Evolutionary conservation across 2,797 vertebrate species (phyloP), one percentile per base, ranked within the genome.

Genomic region (Botia almorhae): DNA sequence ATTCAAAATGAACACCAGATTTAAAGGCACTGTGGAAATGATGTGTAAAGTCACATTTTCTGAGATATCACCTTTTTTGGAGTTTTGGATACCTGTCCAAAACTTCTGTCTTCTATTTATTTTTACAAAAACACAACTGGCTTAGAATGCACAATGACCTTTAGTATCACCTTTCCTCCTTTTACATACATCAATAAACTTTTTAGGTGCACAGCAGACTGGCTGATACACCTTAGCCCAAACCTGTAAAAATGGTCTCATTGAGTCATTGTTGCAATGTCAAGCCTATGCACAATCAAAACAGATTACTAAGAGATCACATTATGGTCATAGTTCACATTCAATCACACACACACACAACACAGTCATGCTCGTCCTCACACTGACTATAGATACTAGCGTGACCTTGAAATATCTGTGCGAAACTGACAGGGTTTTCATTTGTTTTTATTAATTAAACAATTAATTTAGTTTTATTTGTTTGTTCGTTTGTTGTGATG

Each of bases 181-280:
- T 50, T 21, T 60, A 48, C 36, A 29, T 36, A 11, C 21, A 48
- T 46, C 36, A 58, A 11, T 16, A 11, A n/a, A 68, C 17, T 16
- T 77, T 21, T 69, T 60, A 33, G 39, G 51, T 58, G 19, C 16
- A 23, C 14, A 60, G 39, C 53, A 61, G 39, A 39, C 33, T 23
- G 67, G 36, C 2, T 70, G 13, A 21, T 36, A 70, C 60, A 19
- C 61, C 29, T 81, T 55, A 74, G 17, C 12, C 50, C 51, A 72
- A 46, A 10, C 43, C 78, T 23, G 33, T 72, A 11, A 71, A 71
- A 69, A 43, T 33, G 53, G 33, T 73, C 33, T 67, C 51, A 63
- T 68, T 81, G 68, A 63, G 33, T 74, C 64, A 56, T 26, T 14
- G 14, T 78, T 29, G 26, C 77, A 63, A 56, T 36, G 58, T 39